phyloP scores from a whole-genome alignment of 2,113 vertebrate genomes.

The Uropsilus gracilis region DNA sequence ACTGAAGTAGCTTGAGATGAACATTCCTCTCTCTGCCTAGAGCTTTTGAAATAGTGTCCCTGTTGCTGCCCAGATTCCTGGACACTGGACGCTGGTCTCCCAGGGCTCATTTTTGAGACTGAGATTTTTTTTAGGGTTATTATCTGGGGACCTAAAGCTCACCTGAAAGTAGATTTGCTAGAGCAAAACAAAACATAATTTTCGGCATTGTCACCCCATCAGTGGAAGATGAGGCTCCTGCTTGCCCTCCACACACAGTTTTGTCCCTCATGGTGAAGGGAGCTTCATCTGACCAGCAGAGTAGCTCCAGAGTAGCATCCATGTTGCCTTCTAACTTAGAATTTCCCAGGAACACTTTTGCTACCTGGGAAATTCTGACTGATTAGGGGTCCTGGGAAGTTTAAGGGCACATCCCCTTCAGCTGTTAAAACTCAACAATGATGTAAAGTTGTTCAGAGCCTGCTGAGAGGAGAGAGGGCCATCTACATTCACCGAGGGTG shows the following conservation, averaged over 20 bases:
- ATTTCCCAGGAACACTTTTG: background rate
- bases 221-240: background rate
- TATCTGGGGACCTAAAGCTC: slow-evolving; percentile 36
- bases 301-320: background rate
- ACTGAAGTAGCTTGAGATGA: slow-evolving; percentile 64
- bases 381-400: background rate
- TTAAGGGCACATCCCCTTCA: background rate
- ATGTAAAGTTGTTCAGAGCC: background rate
- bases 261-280: background rate
- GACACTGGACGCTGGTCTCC: slow-evolving; percentile 55
- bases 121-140: slow-evolving; percentile 32
- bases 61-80: slow-evolving; percentile 78
- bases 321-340: background rate
- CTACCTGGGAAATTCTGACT: background rate
- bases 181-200: background rate
- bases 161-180: background rate
- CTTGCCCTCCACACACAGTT: too few species aligned
- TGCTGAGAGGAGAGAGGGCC: background rate
- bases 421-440: background rate
- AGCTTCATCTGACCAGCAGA: rapidly evolving
- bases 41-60: slow-evolving; percentile 63
- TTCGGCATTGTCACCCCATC: background rate
- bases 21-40: slow-evolving; percentile 50
- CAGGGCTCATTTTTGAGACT: slow-evolving; percentile 50
- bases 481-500: rapidly evolving